phyloP scores from a whole-genome alignment of 1,140 invertebrate genomes.

The Eupristina koningsbergeri region DNA sequence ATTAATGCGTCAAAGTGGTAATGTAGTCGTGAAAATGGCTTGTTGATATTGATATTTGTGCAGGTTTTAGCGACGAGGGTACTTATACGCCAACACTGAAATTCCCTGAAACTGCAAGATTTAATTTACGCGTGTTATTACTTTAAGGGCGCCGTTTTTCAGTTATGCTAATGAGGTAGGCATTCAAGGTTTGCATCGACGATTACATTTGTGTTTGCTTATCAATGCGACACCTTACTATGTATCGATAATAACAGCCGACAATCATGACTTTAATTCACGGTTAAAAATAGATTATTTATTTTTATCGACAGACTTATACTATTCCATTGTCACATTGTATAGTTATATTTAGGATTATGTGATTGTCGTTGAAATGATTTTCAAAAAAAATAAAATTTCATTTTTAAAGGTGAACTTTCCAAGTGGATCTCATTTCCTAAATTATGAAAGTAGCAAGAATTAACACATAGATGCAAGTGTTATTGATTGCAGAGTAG shows the following conservation, averaged over 20 bases:
- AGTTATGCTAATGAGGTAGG: no score
- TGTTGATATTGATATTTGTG: neutral
- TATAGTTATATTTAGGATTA: neutral
- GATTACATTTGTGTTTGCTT: no score
- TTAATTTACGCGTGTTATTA: no score
- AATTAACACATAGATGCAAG: neutral
- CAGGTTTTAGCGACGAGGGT: neutral
- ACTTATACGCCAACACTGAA: no score
- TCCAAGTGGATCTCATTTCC: neutral
- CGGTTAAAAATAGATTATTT: neutral
- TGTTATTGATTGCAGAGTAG: neutral
- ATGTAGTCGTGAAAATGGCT: no score
- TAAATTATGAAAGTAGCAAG: neutral
- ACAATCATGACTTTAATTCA: neutral
- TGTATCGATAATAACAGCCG: neutral
- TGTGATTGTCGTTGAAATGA: no score
- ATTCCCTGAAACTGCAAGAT: neutral
- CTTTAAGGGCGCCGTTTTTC: no score
- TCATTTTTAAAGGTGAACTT: no score
- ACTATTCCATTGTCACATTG: neutral
- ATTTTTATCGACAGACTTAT: neutral
- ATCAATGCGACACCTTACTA: neutral
- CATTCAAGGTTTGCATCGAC: no score
- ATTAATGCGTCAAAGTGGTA: neutral
- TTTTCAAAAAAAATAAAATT: no score